These are phyloP conservation scores for Cebus imitator DNA, from an alignment of 2,113 vertebrate species.

Conservation along the genomic window DNA sequence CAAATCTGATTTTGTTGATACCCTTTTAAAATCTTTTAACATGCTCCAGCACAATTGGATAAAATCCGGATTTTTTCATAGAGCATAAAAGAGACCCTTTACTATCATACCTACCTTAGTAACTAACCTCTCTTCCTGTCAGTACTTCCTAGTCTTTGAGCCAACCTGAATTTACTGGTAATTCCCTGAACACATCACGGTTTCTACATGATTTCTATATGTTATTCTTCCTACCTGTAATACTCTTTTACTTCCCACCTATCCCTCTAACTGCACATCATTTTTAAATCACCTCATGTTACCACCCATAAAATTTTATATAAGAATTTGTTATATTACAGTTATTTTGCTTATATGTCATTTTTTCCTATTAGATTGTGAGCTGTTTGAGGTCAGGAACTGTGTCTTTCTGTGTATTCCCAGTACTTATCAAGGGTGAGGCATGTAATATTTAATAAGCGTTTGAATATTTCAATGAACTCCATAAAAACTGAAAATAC, in stretches of 20 bases:
- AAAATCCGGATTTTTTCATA: background rate
- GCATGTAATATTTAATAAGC: background rate
- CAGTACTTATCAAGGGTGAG: background rate
- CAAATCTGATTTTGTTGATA: background rate
- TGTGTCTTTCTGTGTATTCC: background rate
- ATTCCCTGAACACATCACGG: background rate
- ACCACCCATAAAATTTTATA: background rate
- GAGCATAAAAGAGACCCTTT: background rate
- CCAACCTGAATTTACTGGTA: background rate
- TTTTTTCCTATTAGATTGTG: background rate
- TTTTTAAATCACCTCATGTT: background rate
- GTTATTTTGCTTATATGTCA: background rate
- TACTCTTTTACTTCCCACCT: background rate
- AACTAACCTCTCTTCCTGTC: background rate
- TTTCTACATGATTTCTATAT: background rate
- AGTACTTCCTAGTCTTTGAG: background rate
- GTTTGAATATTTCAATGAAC: constrained; percentile 16
- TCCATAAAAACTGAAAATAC: background rate
- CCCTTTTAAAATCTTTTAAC: background rate
- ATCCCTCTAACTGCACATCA: background rate
- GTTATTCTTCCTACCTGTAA: background rate
- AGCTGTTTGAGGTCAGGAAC: background rate
- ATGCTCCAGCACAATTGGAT: background rate
- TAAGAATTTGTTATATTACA: constrained; percentile 1
- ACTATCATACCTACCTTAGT: background rate